Percentiles rank a stretch among this genome's conserved stretches.
phyloP scores from a whole-genome alignment of 1,140 invertebrate species.

The Drosophila sp. region DNA sequence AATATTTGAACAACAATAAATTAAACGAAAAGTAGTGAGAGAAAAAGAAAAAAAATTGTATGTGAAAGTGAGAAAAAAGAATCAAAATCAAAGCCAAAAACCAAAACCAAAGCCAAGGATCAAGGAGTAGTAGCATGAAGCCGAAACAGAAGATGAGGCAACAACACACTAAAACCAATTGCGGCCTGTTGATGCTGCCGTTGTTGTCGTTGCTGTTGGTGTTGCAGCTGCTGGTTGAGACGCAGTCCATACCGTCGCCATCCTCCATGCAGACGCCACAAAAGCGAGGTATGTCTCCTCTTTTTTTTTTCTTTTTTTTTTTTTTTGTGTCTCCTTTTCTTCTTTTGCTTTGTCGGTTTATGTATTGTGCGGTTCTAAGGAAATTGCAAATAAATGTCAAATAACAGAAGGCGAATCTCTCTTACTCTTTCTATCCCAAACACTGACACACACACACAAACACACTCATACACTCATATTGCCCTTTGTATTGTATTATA shows the following conservation, averaged over 20 bases:
- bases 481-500: conserved; percentile 60
- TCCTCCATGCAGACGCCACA: conserved; percentile 78
- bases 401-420: conserved; percentile 55
- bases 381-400: conserved; percentile 82
- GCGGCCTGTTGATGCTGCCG: conserved; percentile 45
- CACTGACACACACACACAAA: background rate
- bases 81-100: conserved; percentile 22
- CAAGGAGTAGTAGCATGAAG: conserved; percentile 60
- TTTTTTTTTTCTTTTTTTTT: background rate
- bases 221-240: conserved; percentile 52
- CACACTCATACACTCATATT: conserved; percentile 3
- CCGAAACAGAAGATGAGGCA: conserved; percentile 51
- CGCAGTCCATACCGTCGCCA: conserved; percentile 68
- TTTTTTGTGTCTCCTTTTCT: background rate
- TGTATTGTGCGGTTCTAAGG: conserved; percentile 23
- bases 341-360: conserved; percentile 12
- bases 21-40: conserved; percentile 17
- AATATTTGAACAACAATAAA: conserved; percentile 27
- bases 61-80: conserved; percentile 45
- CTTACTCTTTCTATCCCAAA: background rate
- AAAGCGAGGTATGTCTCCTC: conserved; percentile 70
- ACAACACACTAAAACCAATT: conserved; percentile 55
- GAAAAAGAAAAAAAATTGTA: conserved; percentile 17
- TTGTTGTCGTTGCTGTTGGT: conserved; percentile 51
- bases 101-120: conserved; percentile 49